Evolutionary conservation across 2,797 vertebrate genomes (phyloP).

Genomic region (Amazona ochrocephala): DNA sequence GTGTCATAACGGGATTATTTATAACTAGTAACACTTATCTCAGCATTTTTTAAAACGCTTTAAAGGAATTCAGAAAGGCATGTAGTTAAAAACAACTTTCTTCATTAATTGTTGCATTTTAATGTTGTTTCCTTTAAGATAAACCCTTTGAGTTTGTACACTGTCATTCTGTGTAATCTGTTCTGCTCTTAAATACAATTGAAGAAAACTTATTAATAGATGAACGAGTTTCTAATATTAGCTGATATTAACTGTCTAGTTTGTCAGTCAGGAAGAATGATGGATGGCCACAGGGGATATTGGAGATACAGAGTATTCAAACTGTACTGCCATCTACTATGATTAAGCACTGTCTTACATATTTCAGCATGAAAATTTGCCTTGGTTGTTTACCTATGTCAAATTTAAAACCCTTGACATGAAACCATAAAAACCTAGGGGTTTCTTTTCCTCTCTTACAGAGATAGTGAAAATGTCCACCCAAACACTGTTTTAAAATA

Average conservation of each 20-base stretch:
- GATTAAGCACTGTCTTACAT: not conserved
- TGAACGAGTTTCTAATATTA: constrained; percentile 34
- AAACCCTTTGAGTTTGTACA: constrained; percentile 21
- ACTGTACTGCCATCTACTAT: not conserved
- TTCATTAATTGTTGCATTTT: constrained; percentile 35
- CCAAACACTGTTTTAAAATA: not conserved
- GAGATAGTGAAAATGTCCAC: not conserved
- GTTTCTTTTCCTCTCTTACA: not conserved
- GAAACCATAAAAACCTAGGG: not conserved
- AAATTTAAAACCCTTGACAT: not conserved
- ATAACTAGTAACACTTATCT: not conserved
- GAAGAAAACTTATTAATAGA: constrained; percentile 20
- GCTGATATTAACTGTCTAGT: not conserved
- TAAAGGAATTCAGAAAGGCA: constrained; percentile 27
- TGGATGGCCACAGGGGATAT: not conserved
- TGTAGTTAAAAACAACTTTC: not conserved
- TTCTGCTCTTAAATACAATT: constrained; percentile 12
- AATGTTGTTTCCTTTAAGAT: constrained; percentile 44
- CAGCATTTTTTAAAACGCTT: not conserved
- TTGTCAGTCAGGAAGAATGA: constrained; percentile 21
- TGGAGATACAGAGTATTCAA: not conserved
- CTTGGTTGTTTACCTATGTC: not conserved
- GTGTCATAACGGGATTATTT: not conserved
- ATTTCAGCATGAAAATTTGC: not conserved
- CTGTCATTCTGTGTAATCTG: not conserved